These are phyloP conservation scores for Vicugna pacos DNA, from an alignment of 2,113 vertebrate species.

Conservation along the genomic window DNA sequence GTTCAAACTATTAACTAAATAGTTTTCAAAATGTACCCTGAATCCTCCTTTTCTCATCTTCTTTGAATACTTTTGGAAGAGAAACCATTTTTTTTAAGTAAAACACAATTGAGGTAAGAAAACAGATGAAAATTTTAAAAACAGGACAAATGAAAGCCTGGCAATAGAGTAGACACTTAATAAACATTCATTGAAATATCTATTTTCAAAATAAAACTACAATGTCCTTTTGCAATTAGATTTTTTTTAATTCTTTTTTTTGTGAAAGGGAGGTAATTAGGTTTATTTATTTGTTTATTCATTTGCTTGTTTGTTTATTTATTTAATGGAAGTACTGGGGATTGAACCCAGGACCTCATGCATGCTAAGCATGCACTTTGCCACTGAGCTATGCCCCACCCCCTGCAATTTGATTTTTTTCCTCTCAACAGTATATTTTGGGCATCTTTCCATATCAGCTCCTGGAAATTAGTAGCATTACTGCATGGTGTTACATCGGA, in stretches of 20 bases:
- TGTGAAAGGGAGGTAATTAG: no score
- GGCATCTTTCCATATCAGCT: not conserved
- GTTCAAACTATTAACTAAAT: slow-evolving; percentile 8
- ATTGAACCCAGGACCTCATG: no score
- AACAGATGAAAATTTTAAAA: not conserved
- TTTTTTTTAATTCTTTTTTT: not conserved
- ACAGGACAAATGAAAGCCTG: not conserved
- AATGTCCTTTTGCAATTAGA: not conserved
- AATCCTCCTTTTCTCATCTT: not conserved
- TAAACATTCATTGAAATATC: not conserved
- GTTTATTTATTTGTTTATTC: no score
- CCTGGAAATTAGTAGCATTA: not conserved
- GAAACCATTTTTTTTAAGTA: not conserved
- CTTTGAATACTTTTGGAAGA: not conserved
- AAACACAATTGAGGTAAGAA: not conserved
- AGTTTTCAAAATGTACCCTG: not conserved
- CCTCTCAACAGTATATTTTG: not conserved
- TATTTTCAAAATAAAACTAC: not conserved
- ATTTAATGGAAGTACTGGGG: no score
- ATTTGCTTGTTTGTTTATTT: no score
- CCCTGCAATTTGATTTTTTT: not conserved
- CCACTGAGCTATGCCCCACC: no score
- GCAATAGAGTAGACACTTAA: not conserved
- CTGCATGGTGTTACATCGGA: not conserved
- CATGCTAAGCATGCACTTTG: no score